These are phyloP conservation scores for Drosophila obscura DNA, from an alignment of 1,140 invertebrate species.

Conservation along the genomic window DNA sequence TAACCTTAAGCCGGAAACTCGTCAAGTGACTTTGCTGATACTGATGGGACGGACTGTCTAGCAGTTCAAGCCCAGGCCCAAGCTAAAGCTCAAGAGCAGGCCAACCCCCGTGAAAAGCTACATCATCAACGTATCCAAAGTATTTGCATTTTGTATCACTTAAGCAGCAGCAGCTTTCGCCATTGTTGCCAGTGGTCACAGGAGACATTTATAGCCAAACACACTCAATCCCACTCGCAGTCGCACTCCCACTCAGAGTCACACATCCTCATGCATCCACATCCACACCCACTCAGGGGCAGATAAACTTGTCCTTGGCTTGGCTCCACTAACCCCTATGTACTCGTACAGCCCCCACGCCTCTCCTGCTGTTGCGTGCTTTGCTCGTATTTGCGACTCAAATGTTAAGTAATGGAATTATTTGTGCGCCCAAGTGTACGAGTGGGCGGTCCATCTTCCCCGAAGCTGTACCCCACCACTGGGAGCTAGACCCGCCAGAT, in stretches of 20 bases:
- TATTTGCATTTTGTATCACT: conserved; percentile 82
- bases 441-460: background rate
- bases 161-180: conserved; percentile 73
- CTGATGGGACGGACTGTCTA: conserved; percentile 12
- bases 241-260: conserved; percentile 1
- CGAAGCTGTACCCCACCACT: background rate
- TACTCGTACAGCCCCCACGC: background rate
- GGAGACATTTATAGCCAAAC: conserved; percentile 71
- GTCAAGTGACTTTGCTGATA: conserved; percentile 70
- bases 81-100: conserved; percentile 2
- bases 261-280: background rate
- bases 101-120: conserved; percentile 18
- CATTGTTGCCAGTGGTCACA: conserved; percentile 65
- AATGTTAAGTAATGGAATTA: conserved; percentile 77
- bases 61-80: background rate
- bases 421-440: conserved; percentile 59
- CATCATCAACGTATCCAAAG: conserved; percentile 68
- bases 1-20: conserved; percentile 75
- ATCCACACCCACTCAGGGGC: background rate
- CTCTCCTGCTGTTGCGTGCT: conserved; percentile 12
- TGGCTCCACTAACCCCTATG: background rate
- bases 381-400: conserved; percentile 57
- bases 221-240: conserved; percentile 20
- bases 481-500: background rate
- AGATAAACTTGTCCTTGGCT: conserved; percentile 47